Base-by-base conservation (phyloP, 1,140 invertebrate species). In the Calycopis cecrops region DNA sequence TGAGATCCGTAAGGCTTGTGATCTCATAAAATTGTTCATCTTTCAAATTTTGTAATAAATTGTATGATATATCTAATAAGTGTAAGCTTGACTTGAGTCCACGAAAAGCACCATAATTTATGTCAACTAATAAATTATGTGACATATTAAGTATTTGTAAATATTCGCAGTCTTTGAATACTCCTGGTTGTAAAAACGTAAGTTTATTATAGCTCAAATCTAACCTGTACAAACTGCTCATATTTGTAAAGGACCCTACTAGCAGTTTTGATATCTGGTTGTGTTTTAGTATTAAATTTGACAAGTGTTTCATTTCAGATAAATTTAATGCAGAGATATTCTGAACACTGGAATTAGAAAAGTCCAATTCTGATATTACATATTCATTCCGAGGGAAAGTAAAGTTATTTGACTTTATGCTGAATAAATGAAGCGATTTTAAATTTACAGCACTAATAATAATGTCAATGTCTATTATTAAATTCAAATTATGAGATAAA, bases 61-160 rank as follows among this genome's bases (percentile, higher is more conserved):
- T 72, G 18, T 51, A 69, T 18, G 67, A 17, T 17, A 44, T 0
- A 44, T 44, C 40, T 44, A 44, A 9, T 16, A 44, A 9, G 9
- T 16, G 14, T 16, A 44, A 17, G 9, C 2, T 9, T 6, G 51
- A 50, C 35, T n/a, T n/a, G n/a, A 75, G 57, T 6, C 70, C 70
- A 4, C 62, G 50, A 18, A 73, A 70, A 38, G 64, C 63, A n/a
- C 73, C 73, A 44, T 65, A 76, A 16, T 60, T 52, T 33, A 73
- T 37, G 21, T 52, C 21, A 8, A 38, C 54, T 49, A 53, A 67
- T 52, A 16, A 55, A 49, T 73, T 73, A 42, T 64, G 62, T n/a
- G 65, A 64, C 21, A 73, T 52, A 50, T 73, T 67, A 9, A 73
- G 57, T 40, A 18, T 38, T 17, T 63, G 35, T 35, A 73, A 48